Conservation (phyloP, 2,113 vertebrate species). For the Oenanthe melanoleuca region DNA sequence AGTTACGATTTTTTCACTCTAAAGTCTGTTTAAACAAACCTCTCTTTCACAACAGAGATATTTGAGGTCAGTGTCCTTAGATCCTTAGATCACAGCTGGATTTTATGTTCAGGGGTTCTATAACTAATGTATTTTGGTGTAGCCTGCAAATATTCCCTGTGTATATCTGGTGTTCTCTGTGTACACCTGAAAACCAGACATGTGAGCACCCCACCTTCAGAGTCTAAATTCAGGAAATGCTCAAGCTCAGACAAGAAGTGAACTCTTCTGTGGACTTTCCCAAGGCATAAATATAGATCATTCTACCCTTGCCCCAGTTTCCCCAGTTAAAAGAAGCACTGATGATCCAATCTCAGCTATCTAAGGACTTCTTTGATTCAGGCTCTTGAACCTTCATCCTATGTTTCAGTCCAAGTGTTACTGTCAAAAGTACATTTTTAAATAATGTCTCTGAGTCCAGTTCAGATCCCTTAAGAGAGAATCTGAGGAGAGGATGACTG, state of each 20-base stretch:
- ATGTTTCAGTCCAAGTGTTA: neutral
- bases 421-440: neutral
- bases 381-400: neutral
- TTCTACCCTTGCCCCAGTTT: rapidly evolving
- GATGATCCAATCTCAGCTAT: neutral
- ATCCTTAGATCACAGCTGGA: neutral
- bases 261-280: neutral
- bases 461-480: neutral
- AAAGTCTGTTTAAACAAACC: neutral
- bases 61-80: neutral
- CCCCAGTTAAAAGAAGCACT: neutral
- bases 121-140: neutral
- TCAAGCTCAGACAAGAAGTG: neutral
- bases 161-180: neutral
- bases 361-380: neutral
- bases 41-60: neutral
- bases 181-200: neutral
- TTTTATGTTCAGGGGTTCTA: neutral
- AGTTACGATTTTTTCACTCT: neutral
- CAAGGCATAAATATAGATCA: neutral
- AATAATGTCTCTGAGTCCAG: neutral
- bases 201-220: neutral
- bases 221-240: neutral
- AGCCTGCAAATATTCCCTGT: neutral
- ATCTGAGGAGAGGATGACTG: neutral